A percentile compares a stretch with the other conserved stretches of the same genome.
These are phyloP conservation scores for Empidonax alnorum DNA, from an alignment of 2,113 vertebrate genomes.

Conservation along the genomic window DNA sequence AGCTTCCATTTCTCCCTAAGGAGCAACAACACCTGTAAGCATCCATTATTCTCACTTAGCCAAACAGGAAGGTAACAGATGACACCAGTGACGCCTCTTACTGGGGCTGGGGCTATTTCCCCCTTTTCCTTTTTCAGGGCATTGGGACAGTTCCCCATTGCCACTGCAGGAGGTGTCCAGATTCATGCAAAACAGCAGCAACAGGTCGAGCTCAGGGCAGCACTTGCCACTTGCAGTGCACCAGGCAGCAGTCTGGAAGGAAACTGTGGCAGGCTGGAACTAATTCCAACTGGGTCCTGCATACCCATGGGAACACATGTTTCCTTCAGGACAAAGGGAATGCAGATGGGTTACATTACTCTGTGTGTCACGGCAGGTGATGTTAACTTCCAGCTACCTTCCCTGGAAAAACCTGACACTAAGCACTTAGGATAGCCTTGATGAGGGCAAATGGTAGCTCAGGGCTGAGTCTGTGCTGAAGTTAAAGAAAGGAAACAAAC, in stretches of 20 bases:
- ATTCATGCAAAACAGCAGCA: background rate
- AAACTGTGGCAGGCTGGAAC: background rate
- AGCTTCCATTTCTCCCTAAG: constrained; percentile 68
- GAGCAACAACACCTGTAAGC: constrained; percentile 21
- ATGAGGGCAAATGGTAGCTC: background rate
- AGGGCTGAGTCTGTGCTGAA: background rate
- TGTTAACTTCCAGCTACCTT: background rate
- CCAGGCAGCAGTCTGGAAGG: background rate
- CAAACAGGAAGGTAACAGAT: background rate
- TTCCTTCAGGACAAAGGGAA: constrained; percentile 26
- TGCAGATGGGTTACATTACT: constrained; percentile 34
- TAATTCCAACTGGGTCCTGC: background rate
- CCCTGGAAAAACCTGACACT: background rate
- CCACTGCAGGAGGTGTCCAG: background rate
- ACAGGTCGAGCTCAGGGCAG: background rate
- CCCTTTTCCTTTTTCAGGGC: background rate
- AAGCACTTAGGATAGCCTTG: background rate
- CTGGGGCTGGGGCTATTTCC: background rate
- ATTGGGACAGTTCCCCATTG: constrained; percentile 51
- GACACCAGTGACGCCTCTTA: constrained; percentile 17
- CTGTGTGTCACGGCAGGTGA: constrained; percentile 17
- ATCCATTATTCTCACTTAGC: background rate
- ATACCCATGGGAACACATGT: background rate
- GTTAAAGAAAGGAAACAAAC: background rate
- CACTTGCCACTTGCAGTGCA: background rate